Percentiles rank a stretch among this genome's conserved stretches.
Evolutionary conservation across 2,888 invertebrate species (phyloP).

Genomic region (Pristionchus mayeri): DNA sequence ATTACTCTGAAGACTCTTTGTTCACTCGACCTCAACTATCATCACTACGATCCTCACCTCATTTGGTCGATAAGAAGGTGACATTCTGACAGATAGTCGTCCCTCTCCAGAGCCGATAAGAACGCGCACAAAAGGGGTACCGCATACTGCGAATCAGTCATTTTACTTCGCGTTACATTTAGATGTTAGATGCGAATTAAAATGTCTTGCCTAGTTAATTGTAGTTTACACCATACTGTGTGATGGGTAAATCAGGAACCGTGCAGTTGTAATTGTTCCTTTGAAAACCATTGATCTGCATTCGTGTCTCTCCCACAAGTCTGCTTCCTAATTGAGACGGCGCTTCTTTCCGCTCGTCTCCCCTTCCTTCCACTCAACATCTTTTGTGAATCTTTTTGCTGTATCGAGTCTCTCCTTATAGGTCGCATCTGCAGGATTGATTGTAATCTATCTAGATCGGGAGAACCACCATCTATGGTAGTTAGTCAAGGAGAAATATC

Average conservation of each 20-base stretch:
- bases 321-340: background rate
- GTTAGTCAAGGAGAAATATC: no score
- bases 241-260: no score
- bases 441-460: conserved; percentile 5
- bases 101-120: conserved; percentile 17
- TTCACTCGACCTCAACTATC: conserved; percentile 24
- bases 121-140: conserved; percentile 20
- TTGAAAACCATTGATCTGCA: no score
- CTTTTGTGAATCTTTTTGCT: background rate
- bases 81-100: conserved; percentile 17
- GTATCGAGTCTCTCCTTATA: conserved; percentile 9
- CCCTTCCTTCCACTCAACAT: background rate
- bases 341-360: background rate
- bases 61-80: conserved; percentile 23
- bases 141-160: background rate
- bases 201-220: no score
- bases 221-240: no score
- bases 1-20: background rate
- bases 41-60: background rate
- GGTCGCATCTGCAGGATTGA: background rate
- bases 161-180: background rate
- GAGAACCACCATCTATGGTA: no score
- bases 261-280: no score
- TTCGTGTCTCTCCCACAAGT: no score
- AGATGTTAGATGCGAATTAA: no score